Conservation (phyloP, 23 tunicate genomes). For the Trididemnum nubilum region DNA sequence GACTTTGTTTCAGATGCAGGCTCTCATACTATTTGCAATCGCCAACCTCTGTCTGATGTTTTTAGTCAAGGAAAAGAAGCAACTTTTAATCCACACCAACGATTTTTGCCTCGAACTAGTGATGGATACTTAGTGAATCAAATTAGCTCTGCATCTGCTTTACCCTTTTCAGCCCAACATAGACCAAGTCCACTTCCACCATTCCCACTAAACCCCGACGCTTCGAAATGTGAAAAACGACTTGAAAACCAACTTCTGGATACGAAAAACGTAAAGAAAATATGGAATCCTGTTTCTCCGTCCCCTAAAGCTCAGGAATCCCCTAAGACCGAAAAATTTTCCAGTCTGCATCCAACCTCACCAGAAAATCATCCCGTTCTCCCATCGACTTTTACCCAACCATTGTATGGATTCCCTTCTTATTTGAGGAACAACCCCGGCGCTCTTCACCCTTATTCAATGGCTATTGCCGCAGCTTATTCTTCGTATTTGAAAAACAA, state of each 20-base stretch:
- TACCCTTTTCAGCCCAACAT: not conserved
- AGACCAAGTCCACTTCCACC: not conserved
- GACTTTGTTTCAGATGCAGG: not conserved
- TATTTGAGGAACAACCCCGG: not conserved
- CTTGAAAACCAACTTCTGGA: not conserved
- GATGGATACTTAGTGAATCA: not conserved
- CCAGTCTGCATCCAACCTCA: too few species aligned
- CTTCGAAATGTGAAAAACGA: not conserved
- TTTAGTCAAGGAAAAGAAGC: not conserved
- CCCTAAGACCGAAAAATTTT: too few species aligned
- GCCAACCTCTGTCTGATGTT: not conserved
- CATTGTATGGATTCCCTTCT: not conserved
- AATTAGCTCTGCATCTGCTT: not conserved
- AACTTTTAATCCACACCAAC: not conserved
- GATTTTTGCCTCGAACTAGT: not conserved
- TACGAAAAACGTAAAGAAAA: not conserved
- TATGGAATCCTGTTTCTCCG: not conserved
- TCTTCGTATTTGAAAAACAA: too few species aligned
- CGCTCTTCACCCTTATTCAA: not conserved
- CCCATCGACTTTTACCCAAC: not conserved
- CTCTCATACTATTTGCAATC: not conserved
- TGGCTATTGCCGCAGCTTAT: conserved; percentile 13
- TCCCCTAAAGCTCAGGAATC: not conserved
- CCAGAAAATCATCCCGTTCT: too few species aligned
- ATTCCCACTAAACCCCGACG: not conserved